Conservation (phyloP, 2,888 invertebrate genomes). For the Loripinus fragilis region DNA sequence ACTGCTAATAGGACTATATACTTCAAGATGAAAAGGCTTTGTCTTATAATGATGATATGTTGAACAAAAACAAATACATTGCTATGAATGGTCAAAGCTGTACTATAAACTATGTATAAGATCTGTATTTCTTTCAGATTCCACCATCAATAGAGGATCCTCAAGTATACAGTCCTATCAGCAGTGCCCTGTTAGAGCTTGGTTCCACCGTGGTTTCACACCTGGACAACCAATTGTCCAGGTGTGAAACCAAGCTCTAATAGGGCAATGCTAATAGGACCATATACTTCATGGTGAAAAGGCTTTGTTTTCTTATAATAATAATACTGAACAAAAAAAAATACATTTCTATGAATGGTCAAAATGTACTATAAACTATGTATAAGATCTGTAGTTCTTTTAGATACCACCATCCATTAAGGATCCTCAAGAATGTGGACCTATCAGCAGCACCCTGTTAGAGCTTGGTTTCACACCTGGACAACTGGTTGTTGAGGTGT, state of each 20-base stretch:
- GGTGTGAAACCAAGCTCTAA: neutral
- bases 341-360: too few relatives aligned
- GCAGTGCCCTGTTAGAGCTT: neutral
- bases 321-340: too few relatives aligned
- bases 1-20: too few relatives aligned
- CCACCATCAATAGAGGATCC: conserved; percentile 44
- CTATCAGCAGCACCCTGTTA: conserved; percentile 8
- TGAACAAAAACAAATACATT: too few relatives aligned
- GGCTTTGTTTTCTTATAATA: too few relatives aligned
- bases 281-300: neutral
- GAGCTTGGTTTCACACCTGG: conserved; percentile 30
- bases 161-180: conserved; percentile 25
- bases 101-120: too few relatives aligned
- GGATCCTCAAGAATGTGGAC: conserved; percentile 30
- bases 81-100: too few relatives aligned
- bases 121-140: too few relatives aligned
- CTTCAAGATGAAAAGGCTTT: too few relatives aligned
- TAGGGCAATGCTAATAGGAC: too few relatives aligned
- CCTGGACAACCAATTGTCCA: neutral
- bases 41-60: too few relatives aligned
- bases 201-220: neutral
- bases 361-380: too few relatives aligned
- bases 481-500: conserved; percentile 15
- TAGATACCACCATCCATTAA: conserved; percentile 50
- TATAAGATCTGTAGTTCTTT: conserved; percentile 7